These are phyloP conservation scores for Siphonodentalium dalli DNA, from an alignment of 2,888 invertebrate genomes.

Conservation along the genomic window DNA sequence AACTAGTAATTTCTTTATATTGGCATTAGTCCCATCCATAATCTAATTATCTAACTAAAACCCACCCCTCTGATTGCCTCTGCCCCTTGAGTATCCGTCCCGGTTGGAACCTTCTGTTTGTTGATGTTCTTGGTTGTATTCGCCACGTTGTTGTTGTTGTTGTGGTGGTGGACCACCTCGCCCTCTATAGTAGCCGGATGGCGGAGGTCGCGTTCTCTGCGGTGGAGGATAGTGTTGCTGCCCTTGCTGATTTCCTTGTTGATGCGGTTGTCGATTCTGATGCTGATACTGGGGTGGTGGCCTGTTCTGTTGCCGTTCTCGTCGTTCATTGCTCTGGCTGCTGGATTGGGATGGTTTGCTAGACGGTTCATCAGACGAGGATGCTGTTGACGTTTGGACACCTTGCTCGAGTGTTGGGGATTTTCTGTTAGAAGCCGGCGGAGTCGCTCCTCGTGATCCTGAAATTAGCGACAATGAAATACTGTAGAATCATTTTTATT, in stretches of 20 bases:
- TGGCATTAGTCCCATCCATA: no score
- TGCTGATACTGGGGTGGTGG: conserved; percentile 28
- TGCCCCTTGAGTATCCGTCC: conserved; percentile 38
- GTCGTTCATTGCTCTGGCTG: conserved; percentile 24
- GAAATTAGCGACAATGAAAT: no score
- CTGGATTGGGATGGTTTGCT: conserved; percentile 20
- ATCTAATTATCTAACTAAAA: no score
- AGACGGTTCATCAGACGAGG: conserved; percentile 32
- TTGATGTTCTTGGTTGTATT: conserved; percentile 16
- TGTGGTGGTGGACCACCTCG: conserved; percentile 8
- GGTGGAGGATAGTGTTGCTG: conserved; percentile 22
- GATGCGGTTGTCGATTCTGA: conserved; percentile 29
- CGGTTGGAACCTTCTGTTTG: conserved; percentile 26
- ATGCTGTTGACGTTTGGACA: conserved; percentile 71
- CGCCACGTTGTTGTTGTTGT: conserved; percentile 15
- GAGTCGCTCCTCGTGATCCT: conserved; percentile 66
- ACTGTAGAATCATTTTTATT: not conserved
- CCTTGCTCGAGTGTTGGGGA: conserved; percentile 79
- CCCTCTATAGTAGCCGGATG: not conserved
- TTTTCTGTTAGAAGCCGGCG: conserved; percentile 49
- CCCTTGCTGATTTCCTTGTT: conserved; percentile 21
- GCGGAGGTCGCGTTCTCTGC: conserved; percentile 1
- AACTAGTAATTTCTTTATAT: no score
- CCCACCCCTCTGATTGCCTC: conserved; percentile 38
- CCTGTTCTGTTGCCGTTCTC: conserved; percentile 16